These are phyloP conservation scores for Picus viridis DNA, from an alignment of 2,797 vertebrate genomes.

Conservation along the genomic window DNA sequence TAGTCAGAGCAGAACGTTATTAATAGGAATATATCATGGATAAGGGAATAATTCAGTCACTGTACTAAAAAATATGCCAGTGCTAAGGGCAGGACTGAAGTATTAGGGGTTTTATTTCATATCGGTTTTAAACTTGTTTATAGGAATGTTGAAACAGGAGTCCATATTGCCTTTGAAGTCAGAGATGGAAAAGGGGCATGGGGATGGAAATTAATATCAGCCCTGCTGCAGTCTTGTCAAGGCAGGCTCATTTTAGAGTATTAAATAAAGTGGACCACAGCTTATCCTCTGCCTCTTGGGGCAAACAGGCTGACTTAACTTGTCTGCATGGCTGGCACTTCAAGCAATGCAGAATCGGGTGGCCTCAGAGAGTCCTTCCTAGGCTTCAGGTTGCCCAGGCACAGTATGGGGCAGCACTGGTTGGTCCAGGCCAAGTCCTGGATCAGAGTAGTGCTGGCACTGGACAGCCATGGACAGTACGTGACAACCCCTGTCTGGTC, in stretches of 20 bases:
- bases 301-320: not conserved
- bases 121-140: not conserved
- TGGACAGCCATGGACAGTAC: not conserved
- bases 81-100: not conserved
- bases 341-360: fast-evolving
- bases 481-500: not conserved
- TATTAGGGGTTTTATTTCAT: not conserved
- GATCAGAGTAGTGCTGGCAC: not conserved
- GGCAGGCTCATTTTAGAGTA: not conserved
- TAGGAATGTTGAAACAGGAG: not conserved
- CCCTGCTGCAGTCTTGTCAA: not conserved
- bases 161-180: not conserved
- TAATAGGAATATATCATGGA: not conserved
- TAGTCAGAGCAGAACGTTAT: slow-evolving; percentile 8
- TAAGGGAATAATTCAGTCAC: slow-evolving; percentile 2
- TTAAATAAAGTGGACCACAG: not conserved
- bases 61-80: not conserved
- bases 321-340: not conserved
- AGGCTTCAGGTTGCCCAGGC: not conserved
- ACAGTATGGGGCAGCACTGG: not conserved
- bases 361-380: not conserved
- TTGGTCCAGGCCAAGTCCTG: not conserved
- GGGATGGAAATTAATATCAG: not conserved
- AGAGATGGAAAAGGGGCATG: fast-evolving
- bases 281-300: not conserved